Conservation (phyloP, 2,888 invertebrate species). For the Orthosia gracilis region DNA sequence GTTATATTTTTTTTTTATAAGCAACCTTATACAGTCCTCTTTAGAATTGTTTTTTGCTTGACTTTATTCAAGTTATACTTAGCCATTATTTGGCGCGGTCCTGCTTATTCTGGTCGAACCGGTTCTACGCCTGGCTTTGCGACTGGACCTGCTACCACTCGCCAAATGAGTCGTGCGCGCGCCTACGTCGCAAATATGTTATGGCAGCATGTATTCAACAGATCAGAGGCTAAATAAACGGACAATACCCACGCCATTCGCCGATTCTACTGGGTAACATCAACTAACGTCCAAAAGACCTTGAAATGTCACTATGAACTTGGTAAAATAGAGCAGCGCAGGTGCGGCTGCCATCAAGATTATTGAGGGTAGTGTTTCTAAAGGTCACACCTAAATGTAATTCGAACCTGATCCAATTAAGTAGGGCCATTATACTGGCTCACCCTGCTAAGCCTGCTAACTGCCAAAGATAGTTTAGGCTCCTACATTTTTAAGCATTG, state of each 20-base stretch:
- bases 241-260: conserved; percentile 3
- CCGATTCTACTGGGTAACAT: conserved; percentile 11
- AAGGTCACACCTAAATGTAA: conserved; percentile 81
- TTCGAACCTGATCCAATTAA: conserved; percentile 79
- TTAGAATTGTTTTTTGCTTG: conserved; percentile 76
- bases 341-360: conserved; percentile 77
- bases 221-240: conserved; percentile 51
- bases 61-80: conserved; percentile 68
- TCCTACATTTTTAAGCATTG: background rate
- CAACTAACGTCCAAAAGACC: conserved; percentile 46
- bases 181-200: conserved; percentile 83
- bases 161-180: conserved; percentile 85
- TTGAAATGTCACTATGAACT: conserved; percentile 56
- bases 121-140: conserved; percentile 85
- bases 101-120: conserved; percentile 88
- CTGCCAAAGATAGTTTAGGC: conserved; percentile 18
- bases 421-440: conserved; percentile 68
- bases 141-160: conserved; percentile 88
- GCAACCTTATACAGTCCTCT: conserved; percentile 71
- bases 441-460: conserved; percentile 58
- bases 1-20: conserved; percentile 60
- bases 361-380: conserved; percentile 73
- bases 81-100: conserved; percentile 84
- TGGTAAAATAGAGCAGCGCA: conserved; percentile 57
- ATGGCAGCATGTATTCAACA: conserved; percentile 66